Evolutionary conservation across 1,140 invertebrate species (phyloP).

Genomic region (Rhopalosiphum padi): DNA sequence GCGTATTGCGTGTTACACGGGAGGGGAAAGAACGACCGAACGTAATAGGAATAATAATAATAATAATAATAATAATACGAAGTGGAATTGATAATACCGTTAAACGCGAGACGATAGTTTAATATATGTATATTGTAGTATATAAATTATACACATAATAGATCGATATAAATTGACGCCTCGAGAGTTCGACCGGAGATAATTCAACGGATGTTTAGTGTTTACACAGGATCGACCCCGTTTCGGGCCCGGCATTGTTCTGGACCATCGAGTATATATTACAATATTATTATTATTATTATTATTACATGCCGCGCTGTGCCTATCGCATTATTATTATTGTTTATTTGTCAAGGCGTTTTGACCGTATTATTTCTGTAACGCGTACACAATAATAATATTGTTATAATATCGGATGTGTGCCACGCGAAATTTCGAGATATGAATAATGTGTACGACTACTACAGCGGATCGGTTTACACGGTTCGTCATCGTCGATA

Average conservation of each 20-base stretch:
- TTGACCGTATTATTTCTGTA: neutral
- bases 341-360: constrained; percentile 1
- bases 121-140: neutral
- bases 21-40: neutral
- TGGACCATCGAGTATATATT: neutral
- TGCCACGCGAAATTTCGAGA: neutral
- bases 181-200: constrained; percentile 31
- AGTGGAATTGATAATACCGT: constrained; percentile 41
- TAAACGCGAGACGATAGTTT: constrained; percentile 23
- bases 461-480: neutral
- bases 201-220: constrained; percentile 47
- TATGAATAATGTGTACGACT: neutral
- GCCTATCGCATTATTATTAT: neutral
- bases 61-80: neutral
- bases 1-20: neutral
- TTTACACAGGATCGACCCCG: constrained; percentile 42
- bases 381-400: neutral
- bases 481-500: constrained; percentile 31
- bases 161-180: neutral
- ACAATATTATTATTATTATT: neutral
- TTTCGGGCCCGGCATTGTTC: constrained; percentile 31
- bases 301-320: neutral
- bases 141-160: neutral
- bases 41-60: neutral
- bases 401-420: neutral